Percentiles rank a stretch among this genome's conserved stretches.
Evolutionary conservation across 2,888 invertebrate genomes (phyloP).

Genomic region (Saturnia pavonia): DNA sequence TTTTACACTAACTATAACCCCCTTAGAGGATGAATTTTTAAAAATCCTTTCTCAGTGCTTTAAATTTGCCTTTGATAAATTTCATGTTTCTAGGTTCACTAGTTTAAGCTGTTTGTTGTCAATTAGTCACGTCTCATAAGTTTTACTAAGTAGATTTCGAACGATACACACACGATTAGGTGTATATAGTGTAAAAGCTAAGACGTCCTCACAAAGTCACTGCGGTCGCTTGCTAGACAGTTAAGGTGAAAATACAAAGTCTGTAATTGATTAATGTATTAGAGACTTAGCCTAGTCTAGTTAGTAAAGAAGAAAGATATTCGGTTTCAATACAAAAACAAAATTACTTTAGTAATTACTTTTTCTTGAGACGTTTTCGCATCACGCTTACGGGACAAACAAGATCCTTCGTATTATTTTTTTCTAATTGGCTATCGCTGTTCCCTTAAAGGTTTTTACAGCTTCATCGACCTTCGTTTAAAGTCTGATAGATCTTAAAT

Average conservation of each 20-base stretch:
- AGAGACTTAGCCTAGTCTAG: background rate
- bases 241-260: conserved; percentile 5
- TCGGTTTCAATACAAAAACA: background rate
- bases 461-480: too few species aligned
- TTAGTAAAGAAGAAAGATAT: background rate
- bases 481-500: too few species aligned
- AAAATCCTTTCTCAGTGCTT: too few species aligned
- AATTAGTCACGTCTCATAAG: too few species aligned
- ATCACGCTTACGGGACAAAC: background rate
- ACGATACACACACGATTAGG: background rate
- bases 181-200: background rate
- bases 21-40: too few species aligned
- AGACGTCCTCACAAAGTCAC: conserved; percentile 5
- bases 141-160: too few species aligned
- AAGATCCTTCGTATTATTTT: background rate
- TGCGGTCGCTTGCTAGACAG: background rate
- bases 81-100: too few species aligned
- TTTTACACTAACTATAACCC: too few species aligned
- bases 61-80: too few species aligned
- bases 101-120: too few species aligned
- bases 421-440: background rate
- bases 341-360: background rate
- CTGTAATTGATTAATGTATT: background rate
- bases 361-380: background rate
- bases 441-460: too few species aligned